Evolutionary conservation across 2,113 vertebrate genomes (phyloP).

Genomic region (Drymodes brunneopygia): DNA sequence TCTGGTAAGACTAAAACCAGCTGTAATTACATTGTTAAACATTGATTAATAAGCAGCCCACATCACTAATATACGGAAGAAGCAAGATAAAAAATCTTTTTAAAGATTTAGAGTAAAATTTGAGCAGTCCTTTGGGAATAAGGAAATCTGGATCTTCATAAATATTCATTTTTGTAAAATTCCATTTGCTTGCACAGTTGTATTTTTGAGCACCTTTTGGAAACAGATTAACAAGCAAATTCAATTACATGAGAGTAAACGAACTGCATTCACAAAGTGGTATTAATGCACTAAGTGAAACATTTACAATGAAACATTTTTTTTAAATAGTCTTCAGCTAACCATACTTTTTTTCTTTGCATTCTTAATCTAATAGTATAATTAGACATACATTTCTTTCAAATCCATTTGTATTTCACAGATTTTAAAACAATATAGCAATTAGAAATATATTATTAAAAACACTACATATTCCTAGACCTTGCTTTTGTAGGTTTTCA

Average conservation of each 20-base stretch:
- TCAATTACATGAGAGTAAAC: slow-evolving; percentile 67
- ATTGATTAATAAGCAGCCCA: slow-evolving; percentile 91
- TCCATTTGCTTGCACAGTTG: slow-evolving; percentile 72
- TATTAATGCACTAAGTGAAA: slow-evolving; percentile 67
- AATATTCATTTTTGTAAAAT: slow-evolving; percentile 71
- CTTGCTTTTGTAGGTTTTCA: slow-evolving; percentile 40
- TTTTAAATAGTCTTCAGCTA: slow-evolving; percentile 47
- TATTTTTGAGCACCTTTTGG: slow-evolving; percentile 71
- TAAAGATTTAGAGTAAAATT: slow-evolving; percentile 75
- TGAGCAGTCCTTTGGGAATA: slow-evolving; percentile 64
- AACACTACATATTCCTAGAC: neutral
- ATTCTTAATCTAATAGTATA: slow-evolving; percentile 45
- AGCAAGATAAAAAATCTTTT: slow-evolving; percentile 70
- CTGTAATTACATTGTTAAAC: slow-evolving; percentile 91
- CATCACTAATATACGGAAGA: slow-evolving; percentile 77
- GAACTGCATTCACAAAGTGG: slow-evolving; percentile 48
- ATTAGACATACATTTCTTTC: slow-evolving; percentile 41
- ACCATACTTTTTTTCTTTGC: neutral
- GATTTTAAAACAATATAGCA: slow-evolving; percentile 50
- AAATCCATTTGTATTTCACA: slow-evolving; percentile 38
- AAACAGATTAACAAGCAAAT: slow-evolving; percentile 71
- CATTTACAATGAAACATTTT: slow-evolving; percentile 47
- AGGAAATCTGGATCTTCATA: slow-evolving; percentile 69
- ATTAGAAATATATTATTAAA: slow-evolving; percentile 43
- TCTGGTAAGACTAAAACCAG: slow-evolving; percentile 84